Conservation (phyloP, 2,113 vertebrate species). For the Xiphorhynchus elegans region DNA sequence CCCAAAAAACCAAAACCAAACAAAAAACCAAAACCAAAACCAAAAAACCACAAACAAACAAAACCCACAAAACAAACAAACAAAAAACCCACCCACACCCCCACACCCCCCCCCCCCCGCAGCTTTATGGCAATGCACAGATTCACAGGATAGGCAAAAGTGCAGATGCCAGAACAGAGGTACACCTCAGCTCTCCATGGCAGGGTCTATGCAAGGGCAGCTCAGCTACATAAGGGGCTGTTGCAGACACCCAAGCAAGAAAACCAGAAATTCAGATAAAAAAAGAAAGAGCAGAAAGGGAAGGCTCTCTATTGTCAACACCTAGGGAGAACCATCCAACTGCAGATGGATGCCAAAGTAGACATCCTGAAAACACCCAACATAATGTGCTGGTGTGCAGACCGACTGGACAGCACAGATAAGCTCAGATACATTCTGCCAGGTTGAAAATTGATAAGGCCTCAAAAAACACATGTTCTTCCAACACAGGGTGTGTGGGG, state of each 20-base stretch:
- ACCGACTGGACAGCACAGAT: constrained; percentile 16
- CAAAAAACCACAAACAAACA: no score
- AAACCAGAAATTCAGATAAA: not conserved
- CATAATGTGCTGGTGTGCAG: not conserved
- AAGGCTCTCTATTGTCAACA: not conserved
- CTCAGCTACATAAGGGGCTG: not conserved
- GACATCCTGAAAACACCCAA: not conserved
- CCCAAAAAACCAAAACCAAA: not conserved
- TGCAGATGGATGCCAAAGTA: not conserved
- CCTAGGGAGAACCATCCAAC: not conserved
- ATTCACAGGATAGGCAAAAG: not conserved
- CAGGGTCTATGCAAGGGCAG: not conserved
- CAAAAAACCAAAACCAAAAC: no score
- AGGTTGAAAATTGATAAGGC: not conserved
- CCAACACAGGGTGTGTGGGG: not conserved
- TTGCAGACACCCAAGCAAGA: not conserved
- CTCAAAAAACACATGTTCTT: not conserved
- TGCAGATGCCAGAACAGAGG: not conserved
- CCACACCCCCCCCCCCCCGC: no score
- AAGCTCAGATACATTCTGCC: constrained; percentile 7
- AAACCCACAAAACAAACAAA: no score
- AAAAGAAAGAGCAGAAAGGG: not conserved
- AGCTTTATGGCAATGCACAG: not conserved
- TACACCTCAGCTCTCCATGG: not conserved
- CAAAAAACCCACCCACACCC: no score